phyloP scores from a whole-genome alignment of 1,140 invertebrate genomes.

The Bombus ignitus region DNA sequence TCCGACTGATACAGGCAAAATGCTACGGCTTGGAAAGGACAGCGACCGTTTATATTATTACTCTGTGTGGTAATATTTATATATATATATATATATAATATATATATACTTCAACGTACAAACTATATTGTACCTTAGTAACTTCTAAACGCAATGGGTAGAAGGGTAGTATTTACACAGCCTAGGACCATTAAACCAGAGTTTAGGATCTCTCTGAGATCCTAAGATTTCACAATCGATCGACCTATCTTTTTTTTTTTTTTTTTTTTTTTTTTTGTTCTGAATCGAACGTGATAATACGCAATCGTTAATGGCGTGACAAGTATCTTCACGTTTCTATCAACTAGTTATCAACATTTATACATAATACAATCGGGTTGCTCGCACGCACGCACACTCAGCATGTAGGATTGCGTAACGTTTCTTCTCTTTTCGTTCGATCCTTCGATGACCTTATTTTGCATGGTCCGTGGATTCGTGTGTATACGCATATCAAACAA shows the following conservation, averaged over 20 bases:
- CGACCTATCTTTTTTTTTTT: background rate
- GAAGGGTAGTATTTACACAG: constrained; percentile 69
- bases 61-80: constrained; percentile 58
- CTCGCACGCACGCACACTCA: constrained; percentile 52
- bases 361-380: constrained; percentile 78
- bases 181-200: constrained; percentile 38
- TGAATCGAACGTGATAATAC: constrained; percentile 34
- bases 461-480: background rate
- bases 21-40: constrained; percentile 59
- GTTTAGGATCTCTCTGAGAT: constrained; percentile 31
- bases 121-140: constrained; percentile 74
- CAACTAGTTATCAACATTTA: constrained; percentile 82
- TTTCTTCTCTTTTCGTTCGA: background rate
- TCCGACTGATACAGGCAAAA: constrained; percentile 59
- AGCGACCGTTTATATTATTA: constrained; percentile 60
- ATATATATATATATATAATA: constrained; percentile 51
- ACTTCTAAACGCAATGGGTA: constrained; percentile 58
- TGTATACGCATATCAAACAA: background rate
- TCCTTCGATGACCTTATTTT: constrained; percentile 6
- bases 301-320: constrained; percentile 71
- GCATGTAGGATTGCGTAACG: constrained; percentile 66
- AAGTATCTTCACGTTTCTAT: constrained; percentile 78
- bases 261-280: background rate
- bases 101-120: constrained; percentile 71
- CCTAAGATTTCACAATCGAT: constrained; percentile 10